Percentiles rank a stretch among this genome's conserved stretches.
These are phyloP conservation scores for Perizoma flavofasciatum DNA, from an alignment of 2,888 invertebrate species.

Conservation along the genomic window DNA sequence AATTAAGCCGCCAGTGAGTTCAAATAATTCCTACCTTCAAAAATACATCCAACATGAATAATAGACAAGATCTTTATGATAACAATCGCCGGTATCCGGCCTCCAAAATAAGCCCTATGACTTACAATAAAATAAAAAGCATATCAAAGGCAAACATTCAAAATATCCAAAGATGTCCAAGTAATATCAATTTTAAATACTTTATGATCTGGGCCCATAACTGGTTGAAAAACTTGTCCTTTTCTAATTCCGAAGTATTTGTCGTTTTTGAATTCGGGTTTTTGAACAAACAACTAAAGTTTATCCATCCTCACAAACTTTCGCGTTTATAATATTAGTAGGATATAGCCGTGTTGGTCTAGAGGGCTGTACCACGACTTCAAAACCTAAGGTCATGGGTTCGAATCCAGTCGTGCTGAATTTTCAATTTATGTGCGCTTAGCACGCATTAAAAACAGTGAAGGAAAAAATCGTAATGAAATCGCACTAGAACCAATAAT, in stretches of 20 bases:
- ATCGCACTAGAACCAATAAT: too few species aligned
- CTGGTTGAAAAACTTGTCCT: conserved; percentile 11
- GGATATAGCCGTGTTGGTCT: too few species aligned
- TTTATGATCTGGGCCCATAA: conserved; percentile 52
- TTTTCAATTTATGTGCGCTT: too few species aligned
- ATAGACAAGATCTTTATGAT: conserved; percentile 16
- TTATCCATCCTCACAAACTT: too few species aligned
- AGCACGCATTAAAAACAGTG: too few species aligned
- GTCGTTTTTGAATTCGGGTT: conserved; percentile 4
- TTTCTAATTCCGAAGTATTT: conserved; percentile 10
- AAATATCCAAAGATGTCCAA: conserved; percentile 48
- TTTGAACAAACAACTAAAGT: conserved; percentile 11
- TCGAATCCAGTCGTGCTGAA: too few species aligned
- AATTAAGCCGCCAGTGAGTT: background rate
- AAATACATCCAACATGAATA: conserved; percentile 4
- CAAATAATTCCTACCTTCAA: background rate
- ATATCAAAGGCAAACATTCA: conserved; percentile 57
- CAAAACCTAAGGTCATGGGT: too few species aligned
- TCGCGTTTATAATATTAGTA: too few species aligned
- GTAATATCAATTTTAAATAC: conserved; percentile 71
- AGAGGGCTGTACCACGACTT: too few species aligned
- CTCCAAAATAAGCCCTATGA: background rate
- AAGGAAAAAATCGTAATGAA: too few species aligned
- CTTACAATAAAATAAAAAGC: conserved; percentile 15
- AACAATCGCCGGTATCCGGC: conserved; percentile 19